phyloP scores from a whole-genome alignment of 2,888 invertebrate species.

The Thymelicus acteon region DNA sequence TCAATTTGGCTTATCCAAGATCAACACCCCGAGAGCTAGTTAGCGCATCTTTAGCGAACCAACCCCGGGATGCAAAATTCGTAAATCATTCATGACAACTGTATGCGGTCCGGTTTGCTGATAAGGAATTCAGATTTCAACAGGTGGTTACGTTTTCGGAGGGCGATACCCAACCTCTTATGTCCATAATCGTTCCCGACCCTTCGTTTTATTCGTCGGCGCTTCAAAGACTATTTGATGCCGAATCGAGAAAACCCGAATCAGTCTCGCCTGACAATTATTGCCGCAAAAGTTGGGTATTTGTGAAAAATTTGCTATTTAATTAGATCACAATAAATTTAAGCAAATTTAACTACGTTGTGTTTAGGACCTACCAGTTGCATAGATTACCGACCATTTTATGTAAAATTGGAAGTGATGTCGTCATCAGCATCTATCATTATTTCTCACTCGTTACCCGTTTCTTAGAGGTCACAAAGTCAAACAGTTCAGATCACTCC shows the following conservation, averaged over 20 bases:
- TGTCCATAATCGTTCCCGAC: slow-evolving; percentile 59
- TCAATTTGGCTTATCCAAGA: slow-evolving; percentile 81
- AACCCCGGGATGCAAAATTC: slow-evolving; percentile 53
- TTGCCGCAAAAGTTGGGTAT: slow-evolving; percentile 33
- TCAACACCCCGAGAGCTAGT: slow-evolving; percentile 79
- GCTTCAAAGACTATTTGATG: slow-evolving; percentile 51
- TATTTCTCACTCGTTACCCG: neutral
- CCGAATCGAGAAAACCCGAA: slow-evolving; percentile 43
- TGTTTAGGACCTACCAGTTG: no score
- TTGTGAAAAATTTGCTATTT: slow-evolving; percentile 2
- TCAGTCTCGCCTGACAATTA: slow-evolving; percentile 46
- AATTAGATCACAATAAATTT: slow-evolving; percentile 6
- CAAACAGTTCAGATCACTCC: slow-evolving; percentile 46
- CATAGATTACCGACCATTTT: no score
- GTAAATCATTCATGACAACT: slow-evolving; percentile 76
- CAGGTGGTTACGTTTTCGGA: slow-evolving; percentile 69
- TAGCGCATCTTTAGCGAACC: slow-evolving; percentile 64
- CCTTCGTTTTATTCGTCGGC: slow-evolving; percentile 60
- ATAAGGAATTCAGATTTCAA: slow-evolving; percentile 64
- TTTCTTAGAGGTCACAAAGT: slow-evolving; percentile 10
- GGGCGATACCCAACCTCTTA: slow-evolving; percentile 66
- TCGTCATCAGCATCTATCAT: neutral
- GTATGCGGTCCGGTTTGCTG: slow-evolving; percentile 66
- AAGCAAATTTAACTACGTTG: neutral
- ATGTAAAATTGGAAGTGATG: neutral